phyloP scores from a whole-genome alignment of 2,888 invertebrate genomes.

The Andrena minutula region DNA sequence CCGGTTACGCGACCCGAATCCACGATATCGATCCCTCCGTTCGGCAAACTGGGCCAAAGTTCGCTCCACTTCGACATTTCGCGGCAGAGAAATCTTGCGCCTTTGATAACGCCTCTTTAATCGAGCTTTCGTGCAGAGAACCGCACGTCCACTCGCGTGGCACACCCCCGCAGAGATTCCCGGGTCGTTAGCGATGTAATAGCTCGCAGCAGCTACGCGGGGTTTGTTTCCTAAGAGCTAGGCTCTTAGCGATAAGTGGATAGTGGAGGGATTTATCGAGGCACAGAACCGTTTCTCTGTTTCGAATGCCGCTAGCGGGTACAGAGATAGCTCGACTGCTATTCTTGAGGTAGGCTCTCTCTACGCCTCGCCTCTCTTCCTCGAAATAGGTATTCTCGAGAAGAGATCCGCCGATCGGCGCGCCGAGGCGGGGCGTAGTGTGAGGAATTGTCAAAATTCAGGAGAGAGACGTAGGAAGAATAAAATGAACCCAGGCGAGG shows the following conservation, averaged over 20 bases:
- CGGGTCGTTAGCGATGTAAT: background rate
- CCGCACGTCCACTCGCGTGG: background rate
- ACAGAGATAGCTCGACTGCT: background rate
- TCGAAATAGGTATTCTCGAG: no score
- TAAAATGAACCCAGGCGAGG: no score
- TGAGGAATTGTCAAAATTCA: no score
- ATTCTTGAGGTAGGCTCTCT: background rate
- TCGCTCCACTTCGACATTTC: background rate
- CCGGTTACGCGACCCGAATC: slow-evolving; percentile 11
- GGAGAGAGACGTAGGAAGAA: no score
- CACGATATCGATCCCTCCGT: slow-evolving; percentile 21
- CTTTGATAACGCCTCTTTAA: background rate
- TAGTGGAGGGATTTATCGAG: background rate
- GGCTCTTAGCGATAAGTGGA: background rate
- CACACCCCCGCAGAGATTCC: background rate
- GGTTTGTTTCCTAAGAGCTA: background rate
- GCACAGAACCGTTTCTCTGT: background rate
- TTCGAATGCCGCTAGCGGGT: background rate
- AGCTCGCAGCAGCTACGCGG: background rate
- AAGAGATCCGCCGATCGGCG: no score
- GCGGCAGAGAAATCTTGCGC: background rate
- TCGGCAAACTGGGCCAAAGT: slow-evolving; percentile 1
- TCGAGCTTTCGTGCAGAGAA: background rate
- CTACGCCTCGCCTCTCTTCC: no score
- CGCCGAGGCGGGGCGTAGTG: no score